Percentiles rank a stretch among this genome's conserved stretches.
These are phyloP conservation scores for Cololabis saira DNA, from an alignment of 2,113 vertebrate species.

Conservation along the genomic window DNA sequence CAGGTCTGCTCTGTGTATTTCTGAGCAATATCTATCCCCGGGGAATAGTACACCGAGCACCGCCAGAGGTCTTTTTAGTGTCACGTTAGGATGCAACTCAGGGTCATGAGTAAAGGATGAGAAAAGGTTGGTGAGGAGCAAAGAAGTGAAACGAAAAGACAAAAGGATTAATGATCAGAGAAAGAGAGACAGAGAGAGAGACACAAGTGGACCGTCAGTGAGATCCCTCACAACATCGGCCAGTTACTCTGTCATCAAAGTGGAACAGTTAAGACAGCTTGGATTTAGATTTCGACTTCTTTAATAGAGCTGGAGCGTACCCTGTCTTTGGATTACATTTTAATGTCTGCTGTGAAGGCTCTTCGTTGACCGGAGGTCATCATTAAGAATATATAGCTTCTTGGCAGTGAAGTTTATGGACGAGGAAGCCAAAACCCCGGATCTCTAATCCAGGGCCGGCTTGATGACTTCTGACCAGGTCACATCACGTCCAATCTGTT, in stretches of 20 bases:
- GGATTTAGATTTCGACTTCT: slow-evolving; percentile 65
- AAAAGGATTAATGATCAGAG: slow-evolving; percentile 31
- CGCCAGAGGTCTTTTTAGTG: slow-evolving; percentile 59
- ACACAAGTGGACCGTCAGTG: slow-evolving; percentile 36
- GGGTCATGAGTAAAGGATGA: slow-evolving; percentile 25
- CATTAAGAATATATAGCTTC: slow-evolving; percentile 57
- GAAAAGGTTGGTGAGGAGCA: slow-evolving; percentile 8
- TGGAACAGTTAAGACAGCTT: slow-evolving; percentile 65
- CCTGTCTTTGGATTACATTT: slow-evolving; percentile 55
- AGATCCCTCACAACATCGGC: slow-evolving; percentile 54
- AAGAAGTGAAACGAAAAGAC: slow-evolving; percentile 18
- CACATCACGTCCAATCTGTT: slow-evolving; percentile 31
- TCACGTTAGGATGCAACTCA: slow-evolving; percentile 37
- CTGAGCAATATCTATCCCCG: slow-evolving; percentile 42
- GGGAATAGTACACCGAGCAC: slow-evolving; percentile 45
- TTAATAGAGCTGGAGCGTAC: slow-evolving; percentile 63
- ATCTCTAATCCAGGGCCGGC: slow-evolving; percentile 59
- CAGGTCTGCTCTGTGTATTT: slow-evolving; percentile 73
- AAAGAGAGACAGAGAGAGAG: no score
- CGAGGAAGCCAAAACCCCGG: slow-evolving; percentile 46
- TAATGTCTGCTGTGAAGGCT: slow-evolving; percentile 57
- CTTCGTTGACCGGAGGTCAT: slow-evolving; percentile 61
- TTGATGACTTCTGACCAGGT: slow-evolving; percentile 46
- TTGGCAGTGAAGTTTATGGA: slow-evolving; percentile 47
- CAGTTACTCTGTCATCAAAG: slow-evolving; percentile 59